phyloP scores from a whole-genome alignment of 2,797 vertebrate species.

The Lagorchestes hirsutus region DNA sequence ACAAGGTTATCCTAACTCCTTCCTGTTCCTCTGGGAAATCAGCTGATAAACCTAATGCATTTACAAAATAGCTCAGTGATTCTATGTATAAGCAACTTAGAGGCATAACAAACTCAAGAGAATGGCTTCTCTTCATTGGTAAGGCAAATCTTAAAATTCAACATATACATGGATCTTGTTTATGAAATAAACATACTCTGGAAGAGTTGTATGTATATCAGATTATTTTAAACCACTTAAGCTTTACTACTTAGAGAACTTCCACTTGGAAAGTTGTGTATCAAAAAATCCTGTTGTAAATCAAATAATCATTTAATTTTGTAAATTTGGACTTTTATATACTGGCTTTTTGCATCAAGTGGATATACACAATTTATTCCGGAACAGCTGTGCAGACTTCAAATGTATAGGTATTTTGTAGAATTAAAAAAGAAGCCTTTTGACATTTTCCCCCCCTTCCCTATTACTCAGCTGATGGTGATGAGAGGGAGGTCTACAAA shows the following conservation, averaged over 20 bases:
- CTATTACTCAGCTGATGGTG: not conserved
- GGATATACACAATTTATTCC: not conserved
- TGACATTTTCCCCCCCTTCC: not conserved
- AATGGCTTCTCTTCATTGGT: slow-evolving; percentile 17
- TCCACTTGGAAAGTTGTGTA: slow-evolving; percentile 37
- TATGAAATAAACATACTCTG: slow-evolving; percentile 1
- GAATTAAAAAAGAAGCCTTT: not conserved
- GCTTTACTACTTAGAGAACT: slow-evolving; percentile 31
- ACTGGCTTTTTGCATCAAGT: not conserved
- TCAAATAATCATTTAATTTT: slow-evolving; percentile 20
- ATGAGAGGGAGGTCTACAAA: not conserved
- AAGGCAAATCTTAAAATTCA: slow-evolving; percentile 31
- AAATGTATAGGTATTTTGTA: not conserved
- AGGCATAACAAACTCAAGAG: slow-evolving; percentile 27
- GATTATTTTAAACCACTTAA: not conserved
- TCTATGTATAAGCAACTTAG: slow-evolving; percentile 23
- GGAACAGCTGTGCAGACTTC: not conserved
- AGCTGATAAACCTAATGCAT: slow-evolving; percentile 48
- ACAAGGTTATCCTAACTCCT: slow-evolving; percentile 29
- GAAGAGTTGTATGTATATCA: not conserved
- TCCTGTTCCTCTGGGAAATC: slow-evolving; percentile 43
- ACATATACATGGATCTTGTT: slow-evolving; percentile 5
- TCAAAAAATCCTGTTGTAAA: slow-evolving; percentile 51
- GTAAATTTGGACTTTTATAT: slow-evolving; percentile 2
- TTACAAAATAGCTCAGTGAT: slow-evolving; percentile 30